phyloP scores from a whole-genome alignment of 2,113 vertebrate genomes.

The Gymnogyps californianus region DNA sequence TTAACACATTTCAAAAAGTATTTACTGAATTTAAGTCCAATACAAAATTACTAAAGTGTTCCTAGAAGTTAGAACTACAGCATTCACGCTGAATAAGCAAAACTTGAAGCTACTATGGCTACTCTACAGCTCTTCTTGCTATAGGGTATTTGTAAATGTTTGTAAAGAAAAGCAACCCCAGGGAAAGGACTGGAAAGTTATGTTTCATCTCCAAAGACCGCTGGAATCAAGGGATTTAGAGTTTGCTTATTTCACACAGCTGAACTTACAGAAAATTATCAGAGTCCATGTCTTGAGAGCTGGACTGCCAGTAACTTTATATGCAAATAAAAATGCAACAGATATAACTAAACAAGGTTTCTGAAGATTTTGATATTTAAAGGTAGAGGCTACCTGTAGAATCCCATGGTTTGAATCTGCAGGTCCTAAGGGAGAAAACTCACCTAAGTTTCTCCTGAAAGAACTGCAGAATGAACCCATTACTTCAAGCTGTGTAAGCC shows the following conservation, averaged over 20 bases:
- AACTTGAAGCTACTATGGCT: not conserved
- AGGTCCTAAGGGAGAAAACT: not conserved
- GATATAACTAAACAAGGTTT: not conserved
- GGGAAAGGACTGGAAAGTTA: not conserved
- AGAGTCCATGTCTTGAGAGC: not conserved
- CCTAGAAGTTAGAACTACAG: not conserved
- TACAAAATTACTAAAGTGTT: not conserved
- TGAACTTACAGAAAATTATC: slow-evolving; percentile 1
- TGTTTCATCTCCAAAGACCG: not conserved
- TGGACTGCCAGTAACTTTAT: not conserved
- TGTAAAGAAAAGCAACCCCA: not conserved
- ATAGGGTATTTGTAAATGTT: not conserved
- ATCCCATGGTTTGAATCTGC: not conserved
- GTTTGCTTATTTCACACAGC: not conserved
- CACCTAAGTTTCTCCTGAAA: not conserved
- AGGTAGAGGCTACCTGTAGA: not conserved
- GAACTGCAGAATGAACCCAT: not conserved
- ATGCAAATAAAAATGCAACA: not conserved
- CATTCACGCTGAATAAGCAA: not conserved
- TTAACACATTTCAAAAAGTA: not conserved
- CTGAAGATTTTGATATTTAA: not conserved
- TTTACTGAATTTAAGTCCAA: not conserved
- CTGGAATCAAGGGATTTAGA: not conserved
- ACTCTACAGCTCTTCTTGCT: not conserved
- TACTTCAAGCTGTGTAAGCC: not conserved